A percentile compares a stretch with the other conserved stretches of the same genome.
Conservation (phyloP, 2,888 invertebrate genomes). For the Scotopteryx bipunctaria region DNA sequence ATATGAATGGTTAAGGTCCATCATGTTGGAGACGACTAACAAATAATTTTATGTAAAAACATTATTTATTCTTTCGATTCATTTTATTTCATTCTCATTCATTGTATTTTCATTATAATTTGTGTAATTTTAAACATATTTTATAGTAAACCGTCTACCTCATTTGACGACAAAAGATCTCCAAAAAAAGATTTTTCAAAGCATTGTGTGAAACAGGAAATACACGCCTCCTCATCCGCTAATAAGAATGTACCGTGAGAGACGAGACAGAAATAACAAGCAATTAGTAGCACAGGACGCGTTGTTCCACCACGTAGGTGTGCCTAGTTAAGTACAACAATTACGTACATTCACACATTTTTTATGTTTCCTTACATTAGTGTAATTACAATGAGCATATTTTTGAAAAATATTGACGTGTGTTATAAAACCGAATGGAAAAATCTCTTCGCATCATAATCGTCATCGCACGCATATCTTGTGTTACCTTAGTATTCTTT, state of each 20-base stretch:
- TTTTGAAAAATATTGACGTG: not conserved
- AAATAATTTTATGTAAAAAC: not conserved
- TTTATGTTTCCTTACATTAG: not conserved
- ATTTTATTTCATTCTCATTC: too few relatives aligned
- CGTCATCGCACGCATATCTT: too few relatives aligned
- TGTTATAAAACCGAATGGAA: not conserved
- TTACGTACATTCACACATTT: not conserved
- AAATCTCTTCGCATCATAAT: not conserved
- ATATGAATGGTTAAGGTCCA: too few relatives aligned
- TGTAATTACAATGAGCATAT: too few relatives aligned
- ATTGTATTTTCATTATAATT: too few relatives aligned
- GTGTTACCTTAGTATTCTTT: too few relatives aligned
- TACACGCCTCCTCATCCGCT: slow-evolving; percentile 4
- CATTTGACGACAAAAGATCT: too few relatives aligned
- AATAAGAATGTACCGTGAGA: slow-evolving; percentile 21
- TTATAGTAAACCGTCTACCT: too few relatives aligned
- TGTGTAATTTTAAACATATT: too few relatives aligned
- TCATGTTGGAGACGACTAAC: slow-evolving; percentile 4
- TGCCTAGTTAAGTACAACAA: not conserved
- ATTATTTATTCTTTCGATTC: not conserved
- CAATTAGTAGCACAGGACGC: slow-evolving; percentile 24
- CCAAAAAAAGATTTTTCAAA: slow-evolving; percentile 10
- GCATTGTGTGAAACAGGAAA: slow-evolving; percentile 20
- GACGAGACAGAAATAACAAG: slow-evolving; percentile 31
- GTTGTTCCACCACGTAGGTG: slow-evolving; percentile 4